phyloP scores from a whole-genome alignment of 2,113 vertebrate genomes.

The Ceyx melanurus region DNA sequence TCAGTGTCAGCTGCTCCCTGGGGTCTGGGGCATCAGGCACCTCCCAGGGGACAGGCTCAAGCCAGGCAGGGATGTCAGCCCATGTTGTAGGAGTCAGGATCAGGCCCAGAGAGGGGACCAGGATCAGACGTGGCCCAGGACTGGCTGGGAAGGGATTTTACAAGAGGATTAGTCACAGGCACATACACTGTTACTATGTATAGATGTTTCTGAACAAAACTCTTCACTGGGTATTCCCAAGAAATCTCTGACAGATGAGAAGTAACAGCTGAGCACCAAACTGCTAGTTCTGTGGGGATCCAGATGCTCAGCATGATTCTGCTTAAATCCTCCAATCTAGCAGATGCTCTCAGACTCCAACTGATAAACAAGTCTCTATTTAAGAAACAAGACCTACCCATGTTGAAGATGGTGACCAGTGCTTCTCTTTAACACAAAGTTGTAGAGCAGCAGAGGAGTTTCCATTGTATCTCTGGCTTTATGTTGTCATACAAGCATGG shows the following conservation, averaged over 20 bases:
- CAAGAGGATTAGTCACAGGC: background rate
- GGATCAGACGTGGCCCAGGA: accelerated
- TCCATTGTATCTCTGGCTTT: too few species aligned
- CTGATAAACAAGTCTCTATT: background rate
- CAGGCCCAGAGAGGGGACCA: too few species aligned
- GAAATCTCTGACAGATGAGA: background rate
- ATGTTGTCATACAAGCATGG: background rate
- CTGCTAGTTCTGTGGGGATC: background rate
- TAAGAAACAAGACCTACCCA: background rate
- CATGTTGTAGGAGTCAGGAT: background rate
- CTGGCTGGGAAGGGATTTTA: background rate
- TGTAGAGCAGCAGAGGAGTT: background rate
- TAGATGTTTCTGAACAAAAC: background rate
- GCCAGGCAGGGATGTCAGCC: background rate
- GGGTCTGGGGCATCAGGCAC: background rate
- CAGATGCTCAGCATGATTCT: background rate
- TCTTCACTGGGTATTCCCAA: background rate
- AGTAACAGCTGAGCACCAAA: background rate
- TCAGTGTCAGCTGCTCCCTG: background rate
- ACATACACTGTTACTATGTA: accelerated
- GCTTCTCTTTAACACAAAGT: background rate
- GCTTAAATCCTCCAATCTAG: background rate
- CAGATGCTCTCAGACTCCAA: background rate
- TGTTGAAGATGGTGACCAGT: background rate
- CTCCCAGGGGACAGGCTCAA: background rate